Conservation (phyloP, 2,888 invertebrate genomes). For the Alsophila aescularia region DNA sequence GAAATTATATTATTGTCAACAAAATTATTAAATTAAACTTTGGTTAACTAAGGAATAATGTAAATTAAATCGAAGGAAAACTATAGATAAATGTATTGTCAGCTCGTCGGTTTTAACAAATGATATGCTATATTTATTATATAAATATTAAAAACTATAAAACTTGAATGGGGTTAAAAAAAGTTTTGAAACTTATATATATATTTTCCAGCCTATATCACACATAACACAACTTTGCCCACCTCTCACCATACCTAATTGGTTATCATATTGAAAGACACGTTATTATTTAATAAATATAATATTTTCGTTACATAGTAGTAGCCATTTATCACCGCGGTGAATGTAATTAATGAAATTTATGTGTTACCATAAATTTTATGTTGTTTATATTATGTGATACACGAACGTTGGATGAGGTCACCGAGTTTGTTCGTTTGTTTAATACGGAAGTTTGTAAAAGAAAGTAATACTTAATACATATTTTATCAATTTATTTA, state of each 20-base stretch:
- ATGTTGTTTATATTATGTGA: constrained; percentile 58
- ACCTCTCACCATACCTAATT: constrained; percentile 12
- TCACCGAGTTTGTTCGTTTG: constrained; percentile 44
- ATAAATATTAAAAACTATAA: too few species aligned
- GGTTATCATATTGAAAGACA: constrained; percentile 43
- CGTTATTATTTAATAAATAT: constrained; percentile 62
- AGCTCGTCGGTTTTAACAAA: too few species aligned
- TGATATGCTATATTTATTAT: too few species aligned
- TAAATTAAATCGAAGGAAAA: too few species aligned
- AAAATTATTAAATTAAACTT: too few species aligned
- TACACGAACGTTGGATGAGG: constrained; percentile 57
- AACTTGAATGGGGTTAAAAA: too few species aligned
- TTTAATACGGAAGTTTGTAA: background rate
- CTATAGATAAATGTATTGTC: too few species aligned
- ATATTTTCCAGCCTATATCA: background rate
- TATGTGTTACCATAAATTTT: constrained; percentile 73
- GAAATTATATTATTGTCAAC: too few species aligned
- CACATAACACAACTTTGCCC: background rate
- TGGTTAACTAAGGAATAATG: too few species aligned
- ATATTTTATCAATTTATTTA: too few species aligned
- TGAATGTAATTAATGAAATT: constrained; percentile 78
- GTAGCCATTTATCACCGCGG: constrained; percentile 66
- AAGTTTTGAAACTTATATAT: too few species aligned
- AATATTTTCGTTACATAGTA: constrained; percentile 68
- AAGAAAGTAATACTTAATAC: too few species aligned